These are phyloP conservation scores for Austrolebias charrua DNA, from an alignment of 2,797 vertebrate genomes.

Conservation along the genomic window DNA sequence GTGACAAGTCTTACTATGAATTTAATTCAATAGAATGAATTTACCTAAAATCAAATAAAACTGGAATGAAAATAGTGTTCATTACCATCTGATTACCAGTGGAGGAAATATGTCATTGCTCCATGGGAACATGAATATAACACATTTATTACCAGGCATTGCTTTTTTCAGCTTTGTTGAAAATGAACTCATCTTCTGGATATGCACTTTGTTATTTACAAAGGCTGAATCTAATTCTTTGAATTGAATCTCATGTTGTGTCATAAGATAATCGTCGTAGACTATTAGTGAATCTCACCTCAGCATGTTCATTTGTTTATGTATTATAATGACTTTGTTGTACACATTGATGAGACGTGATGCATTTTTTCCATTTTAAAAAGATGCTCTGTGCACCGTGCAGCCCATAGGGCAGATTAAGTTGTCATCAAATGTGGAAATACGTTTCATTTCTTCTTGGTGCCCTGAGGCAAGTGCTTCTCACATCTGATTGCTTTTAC, in stretches of 20 bases:
- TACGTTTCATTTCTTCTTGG: conserved; percentile 45
- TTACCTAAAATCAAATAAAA: neutral
- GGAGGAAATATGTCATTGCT: neutral
- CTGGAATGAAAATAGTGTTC: neutral
- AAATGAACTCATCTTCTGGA: neutral
- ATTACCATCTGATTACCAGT: neutral
- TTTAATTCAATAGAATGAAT: neutral
- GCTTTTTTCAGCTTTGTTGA: neutral
- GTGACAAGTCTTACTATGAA: neutral
- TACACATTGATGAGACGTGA: conserved; percentile 22
- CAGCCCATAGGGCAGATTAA: conserved; percentile 38
- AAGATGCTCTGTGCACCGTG: conserved; percentile 37
- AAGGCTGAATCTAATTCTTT: conserved; percentile 4
- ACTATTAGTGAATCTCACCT: neutral
- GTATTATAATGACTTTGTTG: neutral
- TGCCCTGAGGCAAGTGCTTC: conserved; percentile 42
- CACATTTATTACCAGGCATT: neutral
- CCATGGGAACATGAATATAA: neutral
- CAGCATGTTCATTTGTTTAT: neutral
- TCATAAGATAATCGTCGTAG: neutral
- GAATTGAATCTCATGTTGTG: neutral
- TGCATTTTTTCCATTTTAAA: conserved; percentile 4
- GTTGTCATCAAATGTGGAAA: conserved; percentile 50
- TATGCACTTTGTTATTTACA: neutral
- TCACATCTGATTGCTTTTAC: conserved; percentile 54